These are phyloP conservation scores for Carassius gibelio DNA, from an alignment of 2,113 vertebrate species.

Conservation along the genomic window DNA sequence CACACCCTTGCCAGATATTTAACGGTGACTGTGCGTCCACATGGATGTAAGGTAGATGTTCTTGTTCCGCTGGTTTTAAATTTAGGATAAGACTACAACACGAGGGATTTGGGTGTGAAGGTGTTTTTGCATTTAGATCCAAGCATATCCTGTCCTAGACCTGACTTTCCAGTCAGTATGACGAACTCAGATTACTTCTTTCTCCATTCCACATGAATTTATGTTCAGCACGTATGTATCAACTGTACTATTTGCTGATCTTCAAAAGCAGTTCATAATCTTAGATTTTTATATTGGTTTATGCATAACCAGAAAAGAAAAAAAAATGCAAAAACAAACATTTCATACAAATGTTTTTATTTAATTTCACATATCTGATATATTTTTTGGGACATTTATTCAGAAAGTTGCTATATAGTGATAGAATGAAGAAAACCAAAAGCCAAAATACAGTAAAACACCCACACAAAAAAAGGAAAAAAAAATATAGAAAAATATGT, in stretches of 20 bases:
- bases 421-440: conserved; percentile 60
- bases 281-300: background rate
- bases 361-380: conserved; percentile 67
- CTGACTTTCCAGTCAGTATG: conserved; percentile 30
- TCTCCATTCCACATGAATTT: conserved; percentile 28
- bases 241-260: background rate
- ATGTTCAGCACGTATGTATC: background rate
- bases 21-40: background rate
- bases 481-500: conserved; percentile 32
- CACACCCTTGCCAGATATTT: conserved; percentile 25
- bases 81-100: background rate
- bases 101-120: conserved; percentile 38
- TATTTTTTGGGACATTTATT: conserved; percentile 53
- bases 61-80: conserved; percentile 36
- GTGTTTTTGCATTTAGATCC: background rate
- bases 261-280: background rate
- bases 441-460: conserved; percentile 54
- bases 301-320: conserved; percentile 1
- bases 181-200: conserved; percentile 34
- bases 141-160: background rate
- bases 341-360: conserved; percentile 62
- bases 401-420: conserved; percentile 66
- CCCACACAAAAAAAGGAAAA: background rate
- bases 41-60: conserved; percentile 8
- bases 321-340: background rate